Evolutionary conservation across 2,797 vertebrate genomes (phyloP).

Genomic region (Spheniscus humboldti): DNA sequence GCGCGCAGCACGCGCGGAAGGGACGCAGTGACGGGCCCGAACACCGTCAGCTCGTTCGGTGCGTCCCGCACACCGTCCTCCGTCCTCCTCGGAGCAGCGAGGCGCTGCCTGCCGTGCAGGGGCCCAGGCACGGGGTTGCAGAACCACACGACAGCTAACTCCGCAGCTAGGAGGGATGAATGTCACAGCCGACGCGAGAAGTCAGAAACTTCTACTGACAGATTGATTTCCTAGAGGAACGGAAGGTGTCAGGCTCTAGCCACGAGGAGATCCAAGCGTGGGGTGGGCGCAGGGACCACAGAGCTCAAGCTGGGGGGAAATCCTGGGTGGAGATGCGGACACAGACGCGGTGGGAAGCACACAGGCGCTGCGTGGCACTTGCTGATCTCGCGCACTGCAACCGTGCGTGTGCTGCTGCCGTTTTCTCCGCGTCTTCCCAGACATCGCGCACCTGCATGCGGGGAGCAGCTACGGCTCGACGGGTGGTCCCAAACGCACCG

Average conservation of each 20-base stretch:
- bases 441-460: rapidly evolving
- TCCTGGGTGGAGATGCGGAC: not conserved
- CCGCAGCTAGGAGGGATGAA: not conserved
- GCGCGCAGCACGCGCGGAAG: not conserved
- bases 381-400: rapidly evolving
- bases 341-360: not conserved
- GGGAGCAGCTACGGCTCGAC: not conserved
- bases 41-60: rapidly evolving
- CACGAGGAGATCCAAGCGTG: not conserved
- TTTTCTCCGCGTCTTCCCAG: not conserved
- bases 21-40: rapidly evolving
- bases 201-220: not conserved
- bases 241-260: not conserved
- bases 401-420: rapidly evolving
- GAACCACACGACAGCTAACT: not conserved
- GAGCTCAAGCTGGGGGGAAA: not conserved
- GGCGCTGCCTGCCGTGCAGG: not conserved
- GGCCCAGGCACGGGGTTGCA: rapidly evolving
- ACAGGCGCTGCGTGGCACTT: rapidly evolving
- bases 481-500: not conserved
- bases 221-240: not conserved
- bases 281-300: not conserved
- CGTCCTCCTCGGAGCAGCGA: not conserved
- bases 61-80: not conserved
- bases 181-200: not conserved